Conservation (phyloP, 2,113 vertebrate genomes). For the Labeo catla region DNA sequence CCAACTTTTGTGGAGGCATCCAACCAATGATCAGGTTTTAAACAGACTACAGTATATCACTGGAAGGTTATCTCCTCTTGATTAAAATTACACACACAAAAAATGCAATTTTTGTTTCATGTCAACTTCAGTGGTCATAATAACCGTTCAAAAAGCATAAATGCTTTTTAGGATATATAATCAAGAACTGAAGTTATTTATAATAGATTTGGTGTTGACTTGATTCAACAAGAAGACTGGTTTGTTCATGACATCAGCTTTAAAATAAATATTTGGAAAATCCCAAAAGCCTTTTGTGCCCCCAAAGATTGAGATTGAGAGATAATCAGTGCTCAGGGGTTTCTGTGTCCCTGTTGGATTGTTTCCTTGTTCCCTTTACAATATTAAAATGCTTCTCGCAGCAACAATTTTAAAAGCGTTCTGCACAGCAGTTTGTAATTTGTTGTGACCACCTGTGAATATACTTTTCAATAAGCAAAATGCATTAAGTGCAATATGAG, state of each 20-base stretch:
- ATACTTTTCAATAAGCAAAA: slow-evolving; percentile 23
- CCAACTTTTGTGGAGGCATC: too few relatives aligned
- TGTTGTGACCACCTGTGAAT: slow-evolving; percentile 19
- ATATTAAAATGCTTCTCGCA: not conserved
- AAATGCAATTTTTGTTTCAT: too few relatives aligned
- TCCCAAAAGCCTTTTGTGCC: not conserved
- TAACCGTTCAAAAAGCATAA: too few relatives aligned
- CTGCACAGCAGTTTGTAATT: slow-evolving; percentile 14
- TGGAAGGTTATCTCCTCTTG: too few relatives aligned
- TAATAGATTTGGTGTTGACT: not conserved
- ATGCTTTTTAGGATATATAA: too few relatives aligned
- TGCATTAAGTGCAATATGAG: slow-evolving; percentile 22
- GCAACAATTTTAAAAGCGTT: not conserved
- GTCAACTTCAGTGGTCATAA: too few relatives aligned
- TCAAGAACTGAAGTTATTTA: not conserved
- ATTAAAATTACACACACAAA: too few relatives aligned
- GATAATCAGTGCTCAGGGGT: not conserved
- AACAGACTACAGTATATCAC: too few relatives aligned
- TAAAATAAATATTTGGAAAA: not conserved
- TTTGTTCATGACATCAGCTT: not conserved
- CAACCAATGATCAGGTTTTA: too few relatives aligned
- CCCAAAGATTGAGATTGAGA: not conserved
- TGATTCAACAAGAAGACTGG: not conserved
- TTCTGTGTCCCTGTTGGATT: not conserved
- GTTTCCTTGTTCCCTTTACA: not conserved